Percentiles rank a stretch among this genome's conserved stretches.
These are phyloP conservation scores for Drosophila hydei DNA, from an alignment of 1,140 invertebrate genomes.

Conservation along the genomic window DNA sequence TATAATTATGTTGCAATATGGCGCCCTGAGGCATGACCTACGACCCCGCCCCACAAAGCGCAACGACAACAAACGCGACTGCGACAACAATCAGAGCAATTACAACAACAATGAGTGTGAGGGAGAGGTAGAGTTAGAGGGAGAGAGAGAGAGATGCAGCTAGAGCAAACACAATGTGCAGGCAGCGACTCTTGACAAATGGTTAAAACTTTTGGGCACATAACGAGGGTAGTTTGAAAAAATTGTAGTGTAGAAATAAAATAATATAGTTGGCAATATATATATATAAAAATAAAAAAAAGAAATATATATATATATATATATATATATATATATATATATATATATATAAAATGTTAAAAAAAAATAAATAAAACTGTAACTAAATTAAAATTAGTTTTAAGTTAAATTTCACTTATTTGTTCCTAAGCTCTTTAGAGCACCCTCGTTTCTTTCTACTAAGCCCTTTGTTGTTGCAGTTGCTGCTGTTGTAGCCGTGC, in stretches of 20 bases:
- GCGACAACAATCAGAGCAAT: constrained; percentile 52
- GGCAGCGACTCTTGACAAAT: constrained; percentile 38
- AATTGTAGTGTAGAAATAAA: no score
- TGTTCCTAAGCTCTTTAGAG: no score
- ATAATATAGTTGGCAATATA: no score
- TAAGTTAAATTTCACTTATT: no score
- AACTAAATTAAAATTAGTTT: no score
- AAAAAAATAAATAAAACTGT: no score
- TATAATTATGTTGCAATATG: constrained; percentile 80
- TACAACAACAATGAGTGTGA: constrained; percentile 9
- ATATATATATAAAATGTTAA: no score
- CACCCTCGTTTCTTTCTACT: not conserved
- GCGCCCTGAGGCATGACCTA: constrained; percentile 76
- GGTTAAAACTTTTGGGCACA: constrained; percentile 10
- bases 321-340: no score
- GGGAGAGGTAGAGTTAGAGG: not conserved
- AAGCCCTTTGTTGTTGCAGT: constrained; percentile 3
- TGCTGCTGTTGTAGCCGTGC: constrained; percentile 41
- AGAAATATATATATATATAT: no score
- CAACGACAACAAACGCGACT: constrained; percentile 31
- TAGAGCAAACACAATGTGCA: constrained; percentile 16
- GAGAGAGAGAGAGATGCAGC: constrained; percentile 13
- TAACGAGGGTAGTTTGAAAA: no score
- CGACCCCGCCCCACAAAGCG: constrained; percentile 47
- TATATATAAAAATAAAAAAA: no score